These are phyloP conservation scores for Poeciliopsis occidentalis DNA, from an alignment of 2,113 vertebrate species.

Conservation along the genomic window DNA sequence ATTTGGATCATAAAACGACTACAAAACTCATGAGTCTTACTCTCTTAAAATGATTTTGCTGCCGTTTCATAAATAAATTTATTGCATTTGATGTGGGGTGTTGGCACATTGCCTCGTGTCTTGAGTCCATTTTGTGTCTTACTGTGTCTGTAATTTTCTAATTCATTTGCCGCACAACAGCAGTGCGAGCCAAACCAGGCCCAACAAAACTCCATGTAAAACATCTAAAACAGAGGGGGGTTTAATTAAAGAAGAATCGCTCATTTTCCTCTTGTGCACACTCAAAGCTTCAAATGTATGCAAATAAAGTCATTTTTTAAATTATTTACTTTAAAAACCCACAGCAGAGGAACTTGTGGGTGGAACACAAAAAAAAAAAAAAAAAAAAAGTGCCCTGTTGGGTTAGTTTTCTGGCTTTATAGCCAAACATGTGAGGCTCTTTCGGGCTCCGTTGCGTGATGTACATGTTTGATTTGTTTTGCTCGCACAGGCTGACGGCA, in stretches of 20 bases:
- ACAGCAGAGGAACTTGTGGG: slow-evolving; percentile 21
- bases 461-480: slow-evolving; percentile 38
- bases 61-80: slow-evolving; percentile 42
- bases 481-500: slow-evolving; percentile 52
- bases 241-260: slow-evolving; percentile 49
- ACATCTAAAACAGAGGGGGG: background rate
- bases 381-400: slow-evolving; percentile 26
- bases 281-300: slow-evolving; percentile 37
- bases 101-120: slow-evolving; percentile 24
- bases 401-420: slow-evolving; percentile 25
- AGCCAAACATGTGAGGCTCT: slow-evolving; percentile 26
- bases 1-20: slow-evolving; percentile 20
- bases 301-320: slow-evolving; percentile 42
- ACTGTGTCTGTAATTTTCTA: slow-evolving; percentile 41
- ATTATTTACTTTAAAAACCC: slow-evolving; percentile 38
- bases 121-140: slow-evolving; percentile 45
- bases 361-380: slow-evolving; percentile 33
- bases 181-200: slow-evolving; percentile 22
- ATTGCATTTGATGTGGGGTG: slow-evolving; percentile 42
- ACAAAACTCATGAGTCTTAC: background rate
- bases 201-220: slow-evolving; percentile 21
- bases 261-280: slow-evolving; percentile 46
- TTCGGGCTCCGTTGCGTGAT: slow-evolving; percentile 27
- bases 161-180: slow-evolving; percentile 45
- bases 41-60: slow-evolving; percentile 17